Conservation (phyloP, 2,888 invertebrate species). For the Campoletis raptor region DNA sequence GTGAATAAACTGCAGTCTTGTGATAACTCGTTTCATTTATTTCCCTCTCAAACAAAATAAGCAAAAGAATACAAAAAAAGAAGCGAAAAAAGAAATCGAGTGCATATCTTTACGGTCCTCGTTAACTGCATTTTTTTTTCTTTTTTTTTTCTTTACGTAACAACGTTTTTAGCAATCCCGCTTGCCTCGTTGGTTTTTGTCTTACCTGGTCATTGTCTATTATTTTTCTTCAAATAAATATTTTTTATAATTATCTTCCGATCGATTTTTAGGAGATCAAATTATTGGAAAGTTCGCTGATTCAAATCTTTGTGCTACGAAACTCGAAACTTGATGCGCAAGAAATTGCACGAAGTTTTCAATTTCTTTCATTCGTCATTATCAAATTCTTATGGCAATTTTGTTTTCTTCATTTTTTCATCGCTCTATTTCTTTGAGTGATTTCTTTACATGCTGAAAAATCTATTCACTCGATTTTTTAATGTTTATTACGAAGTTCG, state of each 20-base stretch:
- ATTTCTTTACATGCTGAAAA: not conserved
- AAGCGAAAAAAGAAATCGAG: constrained; percentile 49
- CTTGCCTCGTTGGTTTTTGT: constrained; percentile 61
- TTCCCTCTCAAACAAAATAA: constrained; percentile 79
- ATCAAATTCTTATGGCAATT: not conserved
- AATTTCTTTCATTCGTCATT: not conserved
- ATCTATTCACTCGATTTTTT: not conserved
- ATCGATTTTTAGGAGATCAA: not conserved
- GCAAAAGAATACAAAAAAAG: constrained; percentile 48
- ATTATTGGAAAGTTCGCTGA: not conserved
- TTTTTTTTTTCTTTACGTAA: constrained; percentile 46
- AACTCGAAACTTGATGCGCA: not conserved
- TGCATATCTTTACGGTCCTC: constrained; percentile 44
- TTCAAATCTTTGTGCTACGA: not conserved
- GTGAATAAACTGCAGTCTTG: constrained; percentile 84
- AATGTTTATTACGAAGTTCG: not conserved
- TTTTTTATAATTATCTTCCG: not conserved
- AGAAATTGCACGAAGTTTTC: too few species aligned
- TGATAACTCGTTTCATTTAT: constrained; percentile 84
- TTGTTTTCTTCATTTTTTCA: not conserved
- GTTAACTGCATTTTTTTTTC: constrained; percentile 53
- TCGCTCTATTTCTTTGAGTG: not conserved
- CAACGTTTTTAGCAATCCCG: constrained; percentile 64
- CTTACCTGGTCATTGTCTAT: constrained; percentile 60
- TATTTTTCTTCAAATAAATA: constrained; percentile 16